Evolutionary conservation across 1,140 invertebrate genomes (phyloP).

Genomic region (Rhagoletis zephyria): DNA sequence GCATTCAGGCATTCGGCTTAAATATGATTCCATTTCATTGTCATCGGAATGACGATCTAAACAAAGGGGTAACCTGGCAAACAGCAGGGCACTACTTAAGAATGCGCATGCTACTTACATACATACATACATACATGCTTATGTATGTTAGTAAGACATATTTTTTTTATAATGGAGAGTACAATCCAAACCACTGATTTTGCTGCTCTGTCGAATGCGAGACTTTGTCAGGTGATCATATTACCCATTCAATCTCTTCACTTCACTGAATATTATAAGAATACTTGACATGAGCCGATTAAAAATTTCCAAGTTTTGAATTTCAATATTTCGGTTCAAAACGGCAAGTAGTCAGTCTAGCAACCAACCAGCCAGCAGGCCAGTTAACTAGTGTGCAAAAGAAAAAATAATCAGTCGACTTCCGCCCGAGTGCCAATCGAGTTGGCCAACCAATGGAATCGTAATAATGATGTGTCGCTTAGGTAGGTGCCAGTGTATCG

Average conservation of each 20-base stretch:
- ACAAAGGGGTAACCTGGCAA: background rate
- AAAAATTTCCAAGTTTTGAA: conserved; percentile 53
- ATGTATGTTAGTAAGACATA: background rate
- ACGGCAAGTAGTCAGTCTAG: background rate
- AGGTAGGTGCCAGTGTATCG: conserved; percentile 55
- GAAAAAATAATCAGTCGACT: conserved; percentile 22
- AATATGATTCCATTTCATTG: conserved; percentile 25
- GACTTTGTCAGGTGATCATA: conserved; percentile 39
- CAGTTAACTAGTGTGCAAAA: background rate
- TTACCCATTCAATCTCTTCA: conserved; percentile 47
- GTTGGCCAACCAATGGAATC: conserved; percentile 36
- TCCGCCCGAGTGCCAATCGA: conserved; percentile 33
- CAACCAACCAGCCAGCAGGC: background rate
- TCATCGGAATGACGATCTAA: conserved; percentile 30
- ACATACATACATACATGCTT: background rate
- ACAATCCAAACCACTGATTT: background rate
- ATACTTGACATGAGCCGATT: conserved; percentile 56
- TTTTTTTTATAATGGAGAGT: background rate
- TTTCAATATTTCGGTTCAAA: conserved; percentile 42
- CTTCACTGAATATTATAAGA: conserved; percentile 52
- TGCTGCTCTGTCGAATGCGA: conserved; percentile 33
- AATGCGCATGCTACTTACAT: background rate
- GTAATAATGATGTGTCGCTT: conserved; percentile 53
- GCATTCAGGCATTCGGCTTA: background rate
- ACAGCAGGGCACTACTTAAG: background rate